Conservation (phyloP, 2,888 invertebrate species). For the Netelia fuscicornis region DNA sequence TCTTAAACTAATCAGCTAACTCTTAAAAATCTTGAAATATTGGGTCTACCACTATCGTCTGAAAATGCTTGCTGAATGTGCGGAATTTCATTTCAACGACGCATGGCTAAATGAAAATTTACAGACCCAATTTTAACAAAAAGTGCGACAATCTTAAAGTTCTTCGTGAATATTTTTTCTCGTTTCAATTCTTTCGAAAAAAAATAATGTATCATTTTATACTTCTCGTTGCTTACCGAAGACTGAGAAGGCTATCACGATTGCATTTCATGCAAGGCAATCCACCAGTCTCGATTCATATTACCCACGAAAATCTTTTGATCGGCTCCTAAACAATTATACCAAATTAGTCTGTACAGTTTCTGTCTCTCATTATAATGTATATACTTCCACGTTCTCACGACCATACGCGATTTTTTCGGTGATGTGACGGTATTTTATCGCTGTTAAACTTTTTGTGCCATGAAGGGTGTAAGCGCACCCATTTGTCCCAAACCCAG, state of each 20-base stretch:
- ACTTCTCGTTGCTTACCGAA: slow-evolving; percentile 21
- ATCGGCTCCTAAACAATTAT: slow-evolving; percentile 30
- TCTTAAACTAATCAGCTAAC: slow-evolving; percentile 55
- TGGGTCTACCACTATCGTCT: slow-evolving; percentile 26
- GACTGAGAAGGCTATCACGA: slow-evolving; percentile 9
- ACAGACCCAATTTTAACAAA: slow-evolving; percentile 1
- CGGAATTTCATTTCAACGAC: too few species aligned
- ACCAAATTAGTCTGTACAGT: slow-evolving; percentile 64
- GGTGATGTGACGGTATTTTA: background rate
- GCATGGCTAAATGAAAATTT: background rate
- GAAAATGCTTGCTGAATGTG: background rate
- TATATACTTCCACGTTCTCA: background rate
- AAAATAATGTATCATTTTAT: slow-evolving; percentile 31
- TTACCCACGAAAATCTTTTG: slow-evolving; percentile 16
- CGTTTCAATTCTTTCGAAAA: slow-evolving; percentile 10
- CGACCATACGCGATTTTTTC: slow-evolving; percentile 39
- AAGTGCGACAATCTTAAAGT: background rate
- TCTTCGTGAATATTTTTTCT: slow-evolving; percentile 3
- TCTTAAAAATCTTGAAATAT: slow-evolving; percentile 46
- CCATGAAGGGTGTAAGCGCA: slow-evolving; percentile 82
- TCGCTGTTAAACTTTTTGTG: slow-evolving; percentile 80
- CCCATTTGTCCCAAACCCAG: slow-evolving; percentile 87
- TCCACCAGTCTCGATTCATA: slow-evolving; percentile 6
- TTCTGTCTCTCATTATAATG: slow-evolving; percentile 47
- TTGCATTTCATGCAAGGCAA: slow-evolving; percentile 59